Conservation (phyloP, 2,888 invertebrate genomes). For the Drosophila melanosoma region DNA sequence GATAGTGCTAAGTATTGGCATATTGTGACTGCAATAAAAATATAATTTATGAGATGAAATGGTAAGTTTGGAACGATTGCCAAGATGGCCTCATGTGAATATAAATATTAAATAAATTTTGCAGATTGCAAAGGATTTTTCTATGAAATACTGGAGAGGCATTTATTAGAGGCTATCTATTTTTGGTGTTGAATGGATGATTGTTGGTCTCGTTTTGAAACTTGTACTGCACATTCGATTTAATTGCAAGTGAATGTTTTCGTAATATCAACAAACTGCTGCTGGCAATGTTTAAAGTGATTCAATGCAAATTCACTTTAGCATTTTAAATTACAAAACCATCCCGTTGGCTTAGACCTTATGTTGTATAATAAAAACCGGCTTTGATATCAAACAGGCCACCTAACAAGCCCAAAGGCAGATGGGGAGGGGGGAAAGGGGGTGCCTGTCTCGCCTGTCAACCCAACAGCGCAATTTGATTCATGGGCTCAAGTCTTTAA, state of each 20-base stretch:
- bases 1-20: not conserved
- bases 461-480: slow-evolving; percentile 48
- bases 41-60: not conserved
- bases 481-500: slow-evolving; percentile 46
- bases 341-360: slow-evolving; percentile 30
- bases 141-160: not conserved
- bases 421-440: not conserved
- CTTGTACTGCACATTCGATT: slow-evolving; percentile 37
- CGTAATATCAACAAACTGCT: slow-evolving; percentile 35
- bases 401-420: slow-evolving; percentile 42
- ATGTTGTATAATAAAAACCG: slow-evolving; percentile 23
- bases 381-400: slow-evolving; percentile 55
- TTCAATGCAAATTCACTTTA: slow-evolving; percentile 31
- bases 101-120: not conserved
- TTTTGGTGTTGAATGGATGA: not conserved
- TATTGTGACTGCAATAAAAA: not conserved
- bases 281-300: slow-evolving; percentile 29
- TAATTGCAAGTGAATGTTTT: slow-evolving; percentile 42
- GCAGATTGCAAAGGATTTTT: not conserved
- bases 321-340: slow-evolving; percentile 44
- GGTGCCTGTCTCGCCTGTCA: slow-evolving; percentile 16
- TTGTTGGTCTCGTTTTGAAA: not conserved
- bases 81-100: not conserved
- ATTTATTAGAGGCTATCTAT: not conserved
- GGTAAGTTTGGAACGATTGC: not conserved